Conservation (phyloP, 2,888 invertebrate species). For the Drosophila anceps region DNA sequence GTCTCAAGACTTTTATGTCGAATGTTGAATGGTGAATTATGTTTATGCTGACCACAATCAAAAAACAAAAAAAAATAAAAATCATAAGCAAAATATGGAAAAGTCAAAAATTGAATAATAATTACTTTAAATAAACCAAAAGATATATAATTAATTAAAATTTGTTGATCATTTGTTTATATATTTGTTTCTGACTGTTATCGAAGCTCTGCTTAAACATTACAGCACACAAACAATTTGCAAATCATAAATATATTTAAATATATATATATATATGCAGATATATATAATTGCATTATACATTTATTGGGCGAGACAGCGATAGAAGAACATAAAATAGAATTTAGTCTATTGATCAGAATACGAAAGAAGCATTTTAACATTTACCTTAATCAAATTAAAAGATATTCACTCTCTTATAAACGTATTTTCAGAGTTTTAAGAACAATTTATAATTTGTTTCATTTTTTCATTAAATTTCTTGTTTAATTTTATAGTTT, state of each 20-base stretch:
- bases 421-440: constrained; percentile 14
- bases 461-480: constrained; percentile 9
- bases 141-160: constrained; percentile 27
- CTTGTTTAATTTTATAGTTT: background rate
- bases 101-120: constrained; percentile 17
- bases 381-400: constrained; percentile 40
- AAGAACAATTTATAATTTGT: constrained; percentile 16
- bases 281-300: constrained; percentile 48
- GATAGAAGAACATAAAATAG: constrained; percentile 42
- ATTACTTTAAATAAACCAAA: background rate
- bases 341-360: constrained; percentile 21
- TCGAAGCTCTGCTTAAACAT: constrained; percentile 84
- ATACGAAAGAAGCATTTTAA: constrained; percentile 50
- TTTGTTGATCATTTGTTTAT: constrained; percentile 62
- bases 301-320: constrained; percentile 60
- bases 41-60: constrained; percentile 59
- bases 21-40: constrained; percentile 68
- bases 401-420: constrained; percentile 28
- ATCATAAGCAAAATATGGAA: constrained; percentile 20
- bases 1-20: constrained; percentile 64
- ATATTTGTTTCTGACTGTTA: constrained; percentile 70
- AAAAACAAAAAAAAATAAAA: constrained; percentile 13
- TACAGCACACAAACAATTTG: constrained; percentile 78
- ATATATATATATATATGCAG: constrained; percentile 17
- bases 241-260: constrained; percentile 56